Evolutionary conservation across 2,888 invertebrate species (phyloP).

Genomic region (Trissoscelio sp.): DNA sequence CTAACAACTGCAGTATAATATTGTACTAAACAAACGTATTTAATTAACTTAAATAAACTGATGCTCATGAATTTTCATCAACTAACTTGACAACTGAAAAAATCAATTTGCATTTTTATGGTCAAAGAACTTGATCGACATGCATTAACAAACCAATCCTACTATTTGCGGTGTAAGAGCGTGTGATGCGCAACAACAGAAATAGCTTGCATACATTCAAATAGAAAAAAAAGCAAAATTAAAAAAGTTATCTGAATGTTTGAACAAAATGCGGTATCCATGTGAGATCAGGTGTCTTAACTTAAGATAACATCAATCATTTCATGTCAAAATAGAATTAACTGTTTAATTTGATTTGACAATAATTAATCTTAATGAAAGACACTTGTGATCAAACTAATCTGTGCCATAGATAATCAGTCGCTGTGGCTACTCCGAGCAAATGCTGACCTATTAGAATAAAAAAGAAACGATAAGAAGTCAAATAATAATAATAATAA

Average conservation of each 20-base stretch:
- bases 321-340: too few species aligned
- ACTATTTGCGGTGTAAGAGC: constrained; percentile 24
- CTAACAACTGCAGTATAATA: too few species aligned
- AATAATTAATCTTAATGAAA: constrained; percentile 11
- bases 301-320: constrained; percentile 26
- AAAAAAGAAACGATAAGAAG: constrained; percentile 28
- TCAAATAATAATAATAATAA: constrained; percentile 57
- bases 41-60: too few species aligned
- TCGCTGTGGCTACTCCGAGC: constrained; percentile 19
- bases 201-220: constrained; percentile 30
- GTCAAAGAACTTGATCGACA: constrained; percentile 17
- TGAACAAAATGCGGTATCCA: background rate
- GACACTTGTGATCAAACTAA: constrained; percentile 18
- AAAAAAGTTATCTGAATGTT: background rate
- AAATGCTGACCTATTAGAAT: constrained; percentile 72
- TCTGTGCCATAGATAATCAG: constrained; percentile 39
- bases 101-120: constrained; percentile 1
- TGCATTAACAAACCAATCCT: constrained; percentile 28
- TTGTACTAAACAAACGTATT: too few species aligned
- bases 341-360: too few species aligned
- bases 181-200: constrained; percentile 16
- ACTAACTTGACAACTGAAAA: background rate
- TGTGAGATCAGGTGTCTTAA: background rate
- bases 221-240: constrained; percentile 34
- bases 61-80: too few species aligned